Percentiles rank a stretch among this genome's conserved stretches.
Conservation (phyloP, 2,113 vertebrate genomes). For the Leptodactylus fuscus region DNA sequence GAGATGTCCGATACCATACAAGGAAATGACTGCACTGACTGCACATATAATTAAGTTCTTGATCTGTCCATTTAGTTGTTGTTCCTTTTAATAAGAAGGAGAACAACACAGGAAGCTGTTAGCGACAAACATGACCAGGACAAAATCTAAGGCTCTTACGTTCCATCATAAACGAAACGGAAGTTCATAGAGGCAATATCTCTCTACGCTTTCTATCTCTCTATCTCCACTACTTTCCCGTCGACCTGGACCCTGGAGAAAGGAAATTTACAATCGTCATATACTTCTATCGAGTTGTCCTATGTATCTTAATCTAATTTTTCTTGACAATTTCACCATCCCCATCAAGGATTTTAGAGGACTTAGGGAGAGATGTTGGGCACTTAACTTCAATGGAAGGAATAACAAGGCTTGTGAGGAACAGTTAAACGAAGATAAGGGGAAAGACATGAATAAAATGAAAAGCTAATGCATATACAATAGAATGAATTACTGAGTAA, state of each 20-base stretch:
- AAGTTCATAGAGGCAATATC: constrained; percentile 52
- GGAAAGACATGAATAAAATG: constrained; percentile 60
- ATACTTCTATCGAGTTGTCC: constrained; percentile 53
- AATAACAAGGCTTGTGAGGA: constrained; percentile 51
- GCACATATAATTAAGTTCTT: constrained; percentile 21
- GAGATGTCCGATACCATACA: no score
- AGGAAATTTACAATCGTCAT: constrained; percentile 61
- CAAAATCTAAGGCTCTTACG: constrained; percentile 50
- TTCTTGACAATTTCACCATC: constrained; percentile 54
- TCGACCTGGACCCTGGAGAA: constrained; percentile 47
- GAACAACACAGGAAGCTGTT: constrained; percentile 52
- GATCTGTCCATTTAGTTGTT: constrained; percentile 1
- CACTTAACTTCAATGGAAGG: constrained; percentile 57
- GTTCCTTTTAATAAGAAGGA: constrained; percentile 59
- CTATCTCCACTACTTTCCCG: constrained; percentile 51
- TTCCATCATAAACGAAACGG: constrained; percentile 58
- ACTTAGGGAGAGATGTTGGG: constrained; percentile 53
- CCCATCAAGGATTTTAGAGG: constrained; percentile 60
- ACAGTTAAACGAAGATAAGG: constrained; percentile 60
- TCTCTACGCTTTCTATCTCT: constrained; percentile 43
- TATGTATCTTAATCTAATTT: constrained; percentile 63
- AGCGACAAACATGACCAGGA: constrained; percentile 59
- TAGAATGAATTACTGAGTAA: constrained; percentile 55
- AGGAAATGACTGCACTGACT: no score
- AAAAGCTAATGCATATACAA: constrained; percentile 55